Evolutionary conservation across 2,888 invertebrate genomes (phyloP).

Genomic region (Exephanes ischioxanthus): DNA sequence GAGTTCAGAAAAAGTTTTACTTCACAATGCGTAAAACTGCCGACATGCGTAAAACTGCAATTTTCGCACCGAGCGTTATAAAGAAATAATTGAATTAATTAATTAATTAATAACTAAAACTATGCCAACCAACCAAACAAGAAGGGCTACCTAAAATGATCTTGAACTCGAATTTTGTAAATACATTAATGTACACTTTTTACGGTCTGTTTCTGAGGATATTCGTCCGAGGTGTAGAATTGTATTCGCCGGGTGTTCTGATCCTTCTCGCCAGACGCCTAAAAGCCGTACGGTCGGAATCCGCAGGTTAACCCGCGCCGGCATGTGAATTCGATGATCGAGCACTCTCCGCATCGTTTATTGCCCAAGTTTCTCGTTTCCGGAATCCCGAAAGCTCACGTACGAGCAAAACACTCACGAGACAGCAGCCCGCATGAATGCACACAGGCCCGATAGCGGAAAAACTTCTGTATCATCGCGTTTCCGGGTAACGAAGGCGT

Average conservation of each 20-base stretch:
- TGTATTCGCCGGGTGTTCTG: neutral
- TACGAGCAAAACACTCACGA: neutral
- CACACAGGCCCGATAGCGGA: neutral
- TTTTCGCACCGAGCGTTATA: too few species aligned
- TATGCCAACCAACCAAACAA: too few species aligned
- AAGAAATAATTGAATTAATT: too few species aligned
- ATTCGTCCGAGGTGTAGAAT: neutral
- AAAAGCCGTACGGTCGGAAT: neutral
- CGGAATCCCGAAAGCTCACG: constrained; percentile 2
- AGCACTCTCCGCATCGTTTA: constrained; percentile 35
- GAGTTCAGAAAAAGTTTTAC: too few species aligned
- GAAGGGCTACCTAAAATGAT: too few species aligned
- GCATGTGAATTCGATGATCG: constrained; percentile 40
- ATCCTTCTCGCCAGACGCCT: neutral
- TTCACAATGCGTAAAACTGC: too few species aligned
- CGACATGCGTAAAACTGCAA: too few species aligned
- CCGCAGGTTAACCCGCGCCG: neutral
- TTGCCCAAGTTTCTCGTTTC: constrained; percentile 44
- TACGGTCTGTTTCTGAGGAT: neutral
- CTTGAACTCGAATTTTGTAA: too few species aligned
- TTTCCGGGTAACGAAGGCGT: constrained; percentile 42
- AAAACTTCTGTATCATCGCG: constrained; percentile 32
- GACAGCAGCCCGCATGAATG: neutral
- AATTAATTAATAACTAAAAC: too few species aligned
- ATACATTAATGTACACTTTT: too few species aligned